These are phyloP conservation scores for Lasioglossum villosulum DNA, from an alignment of 2,888 invertebrate species.

Conservation along the genomic window DNA sequence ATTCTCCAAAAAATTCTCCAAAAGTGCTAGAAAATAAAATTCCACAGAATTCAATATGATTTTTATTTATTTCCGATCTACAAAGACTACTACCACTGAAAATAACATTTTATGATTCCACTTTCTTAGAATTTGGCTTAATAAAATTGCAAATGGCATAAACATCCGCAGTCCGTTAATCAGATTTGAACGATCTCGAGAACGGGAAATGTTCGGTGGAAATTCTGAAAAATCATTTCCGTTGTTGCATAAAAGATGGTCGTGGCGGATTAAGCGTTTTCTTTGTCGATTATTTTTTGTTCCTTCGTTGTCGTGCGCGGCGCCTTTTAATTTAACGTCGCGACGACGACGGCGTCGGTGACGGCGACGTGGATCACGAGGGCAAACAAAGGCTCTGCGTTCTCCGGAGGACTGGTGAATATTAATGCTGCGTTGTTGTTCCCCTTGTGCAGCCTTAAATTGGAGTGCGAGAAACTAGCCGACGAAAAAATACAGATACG, in stretches of 20 bases:
- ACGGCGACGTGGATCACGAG: slow-evolving; percentile 25
- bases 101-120: no score
- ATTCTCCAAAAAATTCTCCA: no score
- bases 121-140: no score
- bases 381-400: slow-evolving; percentile 50
- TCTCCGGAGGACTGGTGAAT: slow-evolving; percentile 55
- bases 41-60: no score
- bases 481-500: slow-evolving; percentile 95
- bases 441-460: slow-evolving; percentile 88
- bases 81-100: no score
- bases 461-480: slow-evolving; percentile 95
- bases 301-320: neutral
- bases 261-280: neutral
- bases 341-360: neutral
- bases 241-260: neutral
- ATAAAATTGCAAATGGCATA: no score
- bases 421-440: slow-evolving; percentile 63
- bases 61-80: no score
- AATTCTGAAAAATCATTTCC: neutral
- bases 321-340: slow-evolving; percentile 4
- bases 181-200: neutral
- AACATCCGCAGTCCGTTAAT: no score
- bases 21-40: no score
- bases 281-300: neutral
- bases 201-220: neutral